Evolutionary conservation across 1,140 invertebrate species (phyloP).

Genomic region (Pogonomyrmex californicus): DNA sequence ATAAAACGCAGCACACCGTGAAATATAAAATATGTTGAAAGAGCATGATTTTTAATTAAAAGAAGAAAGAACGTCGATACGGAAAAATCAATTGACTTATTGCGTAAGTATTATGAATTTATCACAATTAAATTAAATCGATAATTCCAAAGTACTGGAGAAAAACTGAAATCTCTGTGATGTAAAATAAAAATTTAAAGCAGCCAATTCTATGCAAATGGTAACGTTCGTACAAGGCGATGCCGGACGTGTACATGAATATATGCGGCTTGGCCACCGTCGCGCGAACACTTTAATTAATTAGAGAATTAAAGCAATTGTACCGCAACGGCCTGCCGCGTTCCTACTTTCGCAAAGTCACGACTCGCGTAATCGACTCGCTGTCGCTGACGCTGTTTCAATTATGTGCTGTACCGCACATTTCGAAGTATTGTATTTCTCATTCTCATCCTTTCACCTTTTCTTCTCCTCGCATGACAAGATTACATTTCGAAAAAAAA

Average conservation of each 20-base stretch:
- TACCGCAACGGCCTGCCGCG: conserved; percentile 32
- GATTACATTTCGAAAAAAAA: conserved; percentile 21
- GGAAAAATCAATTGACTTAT: conserved; percentile 20
- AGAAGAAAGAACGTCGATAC: background rate
- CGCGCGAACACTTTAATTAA: conserved; percentile 71
- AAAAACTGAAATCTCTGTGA: background rate
- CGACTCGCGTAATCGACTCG: conserved; percentile 51
- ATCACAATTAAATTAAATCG: conserved; percentile 19
- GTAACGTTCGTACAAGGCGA: background rate
- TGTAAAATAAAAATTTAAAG: background rate
- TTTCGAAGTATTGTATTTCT: conserved; percentile 12
- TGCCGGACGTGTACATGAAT: conserved; percentile 19
- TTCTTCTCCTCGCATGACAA: background rate
- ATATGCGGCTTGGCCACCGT: background rate
- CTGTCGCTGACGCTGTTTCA: conserved; percentile 51
- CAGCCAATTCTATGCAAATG: background rate
- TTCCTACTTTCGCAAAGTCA: conserved; percentile 45
- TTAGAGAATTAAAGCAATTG: conserved; percentile 71
- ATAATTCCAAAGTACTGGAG: background rate
- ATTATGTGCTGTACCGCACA: conserved; percentile 52
- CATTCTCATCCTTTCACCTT: conserved; percentile 55
- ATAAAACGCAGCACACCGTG: conserved; percentile 19
- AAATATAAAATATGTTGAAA: conserved; percentile 33
- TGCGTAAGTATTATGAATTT: conserved; percentile 13
- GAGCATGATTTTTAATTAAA: conserved; percentile 35